phyloP scores from a whole-genome alignment of 2,888 invertebrate species.

The Blomia tropicalis region DNA sequence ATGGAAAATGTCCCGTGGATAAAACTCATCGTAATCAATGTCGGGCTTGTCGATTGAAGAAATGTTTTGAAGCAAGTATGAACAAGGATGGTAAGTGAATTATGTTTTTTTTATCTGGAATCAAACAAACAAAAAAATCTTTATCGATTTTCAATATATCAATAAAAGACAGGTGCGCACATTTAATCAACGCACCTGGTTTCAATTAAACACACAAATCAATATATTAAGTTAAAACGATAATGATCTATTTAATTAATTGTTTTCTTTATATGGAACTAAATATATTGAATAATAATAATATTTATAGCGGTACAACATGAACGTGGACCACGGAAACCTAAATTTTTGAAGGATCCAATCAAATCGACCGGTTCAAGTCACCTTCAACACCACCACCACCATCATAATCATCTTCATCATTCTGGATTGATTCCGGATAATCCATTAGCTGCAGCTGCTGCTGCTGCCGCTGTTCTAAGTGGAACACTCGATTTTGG shows the following conservation, averaged over 20 bases:
- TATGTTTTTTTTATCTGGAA: neutral
- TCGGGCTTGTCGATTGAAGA: constrained; percentile 78
- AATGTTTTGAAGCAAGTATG: constrained; percentile 91
- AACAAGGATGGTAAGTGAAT: constrained; percentile 79
- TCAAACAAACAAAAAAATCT: neutral
- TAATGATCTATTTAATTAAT: no score
- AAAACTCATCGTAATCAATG: constrained; percentile 94
- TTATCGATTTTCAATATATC: no score
- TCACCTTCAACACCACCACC: constrained; percentile 31
- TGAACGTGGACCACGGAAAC: constrained; percentile 84
- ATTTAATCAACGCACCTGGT: no score
- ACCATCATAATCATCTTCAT: constrained; percentile 30
- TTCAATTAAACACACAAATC: no score
- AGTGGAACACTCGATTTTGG: neutral
- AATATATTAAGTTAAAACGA: no score
- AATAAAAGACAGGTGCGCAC: no score
- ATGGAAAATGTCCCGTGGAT: constrained; percentile 85
- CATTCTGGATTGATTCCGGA: neutral
- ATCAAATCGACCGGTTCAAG: neutral
- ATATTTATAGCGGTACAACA: constrained; percentile 88
- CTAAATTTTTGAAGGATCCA: constrained; percentile 48
- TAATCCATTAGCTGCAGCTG: neutral
- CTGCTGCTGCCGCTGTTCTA: neutral
- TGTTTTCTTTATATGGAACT: no score
- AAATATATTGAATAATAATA: no score